These are phyloP conservation scores for Drosophila parthenogenetica DNA, from an alignment of 2,888 invertebrate genomes.

Conservation along the genomic window DNA sequence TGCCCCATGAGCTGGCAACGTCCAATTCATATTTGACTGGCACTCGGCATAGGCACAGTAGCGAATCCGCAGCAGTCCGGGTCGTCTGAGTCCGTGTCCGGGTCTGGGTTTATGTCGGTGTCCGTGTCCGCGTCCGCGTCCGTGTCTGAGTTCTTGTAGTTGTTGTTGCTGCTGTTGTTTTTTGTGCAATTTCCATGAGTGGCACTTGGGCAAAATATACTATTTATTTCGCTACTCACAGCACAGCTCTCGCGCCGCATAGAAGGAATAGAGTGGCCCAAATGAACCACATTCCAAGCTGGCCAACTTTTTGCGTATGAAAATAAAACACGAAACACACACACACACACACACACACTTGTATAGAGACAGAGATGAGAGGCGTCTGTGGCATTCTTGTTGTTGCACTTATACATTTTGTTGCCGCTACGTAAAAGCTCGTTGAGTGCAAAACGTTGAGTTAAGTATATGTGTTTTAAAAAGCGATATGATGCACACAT, in stretches of 20 bases:
- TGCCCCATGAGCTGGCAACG: conserved; percentile 43
- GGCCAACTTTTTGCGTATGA: conserved; percentile 73
- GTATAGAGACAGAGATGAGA: conserved; percentile 53
- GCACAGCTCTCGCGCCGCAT: conserved; percentile 19
- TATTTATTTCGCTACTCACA: conserved; percentile 75
- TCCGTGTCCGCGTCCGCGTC: conserved; percentile 18
- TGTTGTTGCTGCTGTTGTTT: conserved; percentile 30
- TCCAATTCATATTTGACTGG: conserved; percentile 76
- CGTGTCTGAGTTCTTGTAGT: conserved; percentile 2
- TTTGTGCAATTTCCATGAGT: conserved; percentile 78
- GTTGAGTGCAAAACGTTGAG: conserved; percentile 81
- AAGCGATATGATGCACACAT: conserved; percentile 57
- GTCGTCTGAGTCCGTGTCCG: conserved; percentile 15
- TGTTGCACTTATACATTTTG: conserved; percentile 75
- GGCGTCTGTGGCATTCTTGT: conserved; percentile 56
- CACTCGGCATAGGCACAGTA: conserved; percentile 63
- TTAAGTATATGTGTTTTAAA: conserved; percentile 74
- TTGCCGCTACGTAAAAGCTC: conserved; percentile 72
- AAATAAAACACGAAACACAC: conserved; percentile 54
- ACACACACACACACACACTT: conserved; percentile 1
- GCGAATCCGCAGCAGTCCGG: conserved; percentile 20
- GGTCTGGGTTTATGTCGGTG: neutral
- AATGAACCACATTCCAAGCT: conserved; percentile 73
- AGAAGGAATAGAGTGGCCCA: conserved; percentile 46
- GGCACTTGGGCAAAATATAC: conserved; percentile 77